These are phyloP conservation scores for Plagodis dolabraria DNA, from an alignment of 2,888 invertebrate genomes.

Conservation along the genomic window DNA sequence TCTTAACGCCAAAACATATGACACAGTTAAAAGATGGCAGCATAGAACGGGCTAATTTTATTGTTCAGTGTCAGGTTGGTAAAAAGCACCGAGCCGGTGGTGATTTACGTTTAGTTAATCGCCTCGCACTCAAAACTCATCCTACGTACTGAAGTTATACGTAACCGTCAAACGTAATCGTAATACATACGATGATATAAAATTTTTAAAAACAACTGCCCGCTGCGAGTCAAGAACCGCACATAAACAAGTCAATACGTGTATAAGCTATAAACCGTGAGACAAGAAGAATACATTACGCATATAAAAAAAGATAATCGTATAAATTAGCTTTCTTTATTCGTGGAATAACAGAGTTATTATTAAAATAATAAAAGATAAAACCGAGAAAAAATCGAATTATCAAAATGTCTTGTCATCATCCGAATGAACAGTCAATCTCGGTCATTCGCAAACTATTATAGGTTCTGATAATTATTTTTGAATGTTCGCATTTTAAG, in stretches of 20 bases:
- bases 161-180: constrained; percentile 36
- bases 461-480: constrained; percentile 43
- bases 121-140: constrained; percentile 30
- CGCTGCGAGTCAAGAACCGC: constrained; percentile 29
- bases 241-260: constrained; percentile 26
- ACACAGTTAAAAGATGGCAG: constrained; percentile 72
- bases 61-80: constrained; percentile 36
- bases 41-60: constrained; percentile 49
- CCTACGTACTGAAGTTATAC: constrained; percentile 36
- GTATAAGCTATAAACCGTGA: constrained; percentile 12
- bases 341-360: neutral
- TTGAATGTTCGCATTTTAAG: constrained; percentile 47
- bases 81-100: constrained; percentile 24
- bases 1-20: constrained; percentile 71
- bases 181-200: constrained; percentile 30
- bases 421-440: constrained; percentile 50
- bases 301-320: constrained; percentile 2
- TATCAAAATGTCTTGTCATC: constrained; percentile 48
- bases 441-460: constrained; percentile 36
- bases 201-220: constrained; percentile 36
- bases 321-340: constrained; percentile 8
- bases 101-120: constrained; percentile 39
- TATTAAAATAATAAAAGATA: constrained; percentile 4
- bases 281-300: constrained; percentile 11
- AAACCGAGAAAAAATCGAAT: constrained; percentile 32